A percentile compares a stretch with the other conserved stretches of the same genome.
phyloP scores from a whole-genome alignment of 1,140 invertebrate genomes.

The Trinorchestia longiramus region DNA sequence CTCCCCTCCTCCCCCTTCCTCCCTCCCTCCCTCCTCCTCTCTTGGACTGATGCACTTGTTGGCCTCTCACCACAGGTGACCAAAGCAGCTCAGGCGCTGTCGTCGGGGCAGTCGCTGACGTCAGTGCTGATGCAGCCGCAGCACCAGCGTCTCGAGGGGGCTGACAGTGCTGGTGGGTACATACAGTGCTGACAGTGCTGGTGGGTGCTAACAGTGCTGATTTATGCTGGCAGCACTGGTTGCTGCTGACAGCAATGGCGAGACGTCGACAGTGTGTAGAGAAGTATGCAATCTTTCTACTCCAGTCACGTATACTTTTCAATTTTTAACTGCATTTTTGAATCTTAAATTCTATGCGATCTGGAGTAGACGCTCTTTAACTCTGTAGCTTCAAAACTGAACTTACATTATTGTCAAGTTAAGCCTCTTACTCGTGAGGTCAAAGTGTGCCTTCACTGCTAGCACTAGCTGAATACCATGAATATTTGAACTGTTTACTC shows the following conservation, averaged over 20 bases:
- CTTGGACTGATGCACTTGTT: neutral
- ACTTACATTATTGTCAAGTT: no score
- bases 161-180: neutral
- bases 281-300: no score
- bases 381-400: no score
- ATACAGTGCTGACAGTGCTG: neutral
- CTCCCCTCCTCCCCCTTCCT: neutral
- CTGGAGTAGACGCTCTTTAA: no score
- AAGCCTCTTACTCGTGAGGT: no score
- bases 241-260: no score
- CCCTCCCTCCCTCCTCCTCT: neutral
- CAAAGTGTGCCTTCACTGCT: no score
- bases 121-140: conserved; percentile 42
- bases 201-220: neutral
- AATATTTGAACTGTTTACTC: no score
- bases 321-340: no score
- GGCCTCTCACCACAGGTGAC: neutral
- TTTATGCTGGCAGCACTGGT: neutral
- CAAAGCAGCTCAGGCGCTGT: conserved; percentile 16
- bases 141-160: conserved; percentile 29
- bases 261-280: neutral
- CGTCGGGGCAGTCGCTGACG: neutral
- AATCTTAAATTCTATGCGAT: no score
- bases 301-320: no score
- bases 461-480: no score